Evolutionary conservation across 2,888 invertebrate genomes (phyloP).

Genomic region (Stenodera caucasica): DNA sequence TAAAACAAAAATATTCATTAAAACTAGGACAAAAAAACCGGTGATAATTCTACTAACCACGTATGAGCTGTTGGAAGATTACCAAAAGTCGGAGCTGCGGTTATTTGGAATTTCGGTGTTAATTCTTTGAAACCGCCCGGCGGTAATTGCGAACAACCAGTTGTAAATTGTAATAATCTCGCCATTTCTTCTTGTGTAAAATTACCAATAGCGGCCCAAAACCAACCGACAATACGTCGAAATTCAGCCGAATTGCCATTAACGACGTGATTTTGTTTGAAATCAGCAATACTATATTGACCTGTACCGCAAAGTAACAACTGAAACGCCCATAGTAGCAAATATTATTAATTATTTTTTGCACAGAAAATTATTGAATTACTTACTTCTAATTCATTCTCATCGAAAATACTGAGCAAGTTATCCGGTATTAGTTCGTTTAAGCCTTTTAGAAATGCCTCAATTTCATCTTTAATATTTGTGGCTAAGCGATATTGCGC

Average conservation of each 20-base stretch:
- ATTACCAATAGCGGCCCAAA: conserved; percentile 87
- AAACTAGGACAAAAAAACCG: neutral
- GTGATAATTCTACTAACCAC: conserved; percentile 60
- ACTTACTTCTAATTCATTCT: conserved; percentile 90
- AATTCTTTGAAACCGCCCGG: conserved; percentile 88
- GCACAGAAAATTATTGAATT: conserved; percentile 12
- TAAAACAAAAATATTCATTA: too few species aligned
- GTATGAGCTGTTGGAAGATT: conserved; percentile 94
- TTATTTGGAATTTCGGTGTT: conserved; percentile 89
- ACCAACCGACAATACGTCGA: conserved; percentile 83
- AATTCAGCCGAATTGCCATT: conserved; percentile 82
- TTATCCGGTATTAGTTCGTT: conserved; percentile 91
- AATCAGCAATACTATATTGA: conserved; percentile 87
- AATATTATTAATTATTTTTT: conserved; percentile 37
- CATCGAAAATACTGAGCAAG: conserved; percentile 91
- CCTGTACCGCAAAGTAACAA: conserved; percentile 90
- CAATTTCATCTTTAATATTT: conserved; percentile 80
- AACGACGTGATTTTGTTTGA: conserved; percentile 85
- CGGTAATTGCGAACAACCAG: conserved; percentile 89
- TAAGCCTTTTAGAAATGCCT: conserved; percentile 86
- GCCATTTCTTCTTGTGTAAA: conserved; percentile 94
- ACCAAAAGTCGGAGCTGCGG: conserved; percentile 86
- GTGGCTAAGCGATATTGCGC: conserved; percentile 87
- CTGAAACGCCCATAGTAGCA: conserved; percentile 59
- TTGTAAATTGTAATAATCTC: conserved; percentile 87